Base-by-base conservation (phyloP, 2,113 vertebrate genomes). In the Lepisosteus osseus region DNA sequence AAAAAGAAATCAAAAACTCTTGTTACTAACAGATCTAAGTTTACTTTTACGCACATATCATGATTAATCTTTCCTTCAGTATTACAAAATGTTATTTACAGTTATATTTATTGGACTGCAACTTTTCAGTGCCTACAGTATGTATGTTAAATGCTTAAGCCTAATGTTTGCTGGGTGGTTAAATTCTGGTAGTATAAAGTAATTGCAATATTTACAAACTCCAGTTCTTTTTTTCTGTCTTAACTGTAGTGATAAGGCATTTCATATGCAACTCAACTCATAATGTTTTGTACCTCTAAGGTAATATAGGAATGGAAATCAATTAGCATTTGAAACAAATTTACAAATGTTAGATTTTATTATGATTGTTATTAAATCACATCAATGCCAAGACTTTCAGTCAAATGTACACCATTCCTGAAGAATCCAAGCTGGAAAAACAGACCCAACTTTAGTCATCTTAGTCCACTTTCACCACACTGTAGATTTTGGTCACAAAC, bases 401-500 rank as follows among this genome's bases (percentile, higher is more conserved):
- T 79, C 76, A 85, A 73, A 86, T 86, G 83, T 85, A 74, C 84
- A 78, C 15, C 54, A 83, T 80, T 84, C 67, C 79, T 86, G 70
- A 82, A 80, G 75, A 77, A 86, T 86, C 85, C 79, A 78, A 84
- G 81, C 12, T 40, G 72, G 42, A 55, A n/a, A 42, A 65, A 41
- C 3, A 47, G 3, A 12, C 51, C 15, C 41, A 15, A 3, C 41
- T 51, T 43, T 11, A n/a, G 43, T 44, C 69, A 84, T 84, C 84
- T 93, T 83, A 93, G 80, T 95, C 93, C 42, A 94, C 92, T 79
- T 94, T 95, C 71, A 94, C 93, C 81, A 95, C 93, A 0, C 92
- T 93, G 90, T 94, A 94, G 82, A 94, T 94, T 85, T 94, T 94
- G 79, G 91, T 93, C 77, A 94, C 92, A 90, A 95, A 94, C 92